Evolutionary conservation across 2,888 invertebrate species (phyloP).

Genomic region (Ganaspis brasiliensis): DNA sequence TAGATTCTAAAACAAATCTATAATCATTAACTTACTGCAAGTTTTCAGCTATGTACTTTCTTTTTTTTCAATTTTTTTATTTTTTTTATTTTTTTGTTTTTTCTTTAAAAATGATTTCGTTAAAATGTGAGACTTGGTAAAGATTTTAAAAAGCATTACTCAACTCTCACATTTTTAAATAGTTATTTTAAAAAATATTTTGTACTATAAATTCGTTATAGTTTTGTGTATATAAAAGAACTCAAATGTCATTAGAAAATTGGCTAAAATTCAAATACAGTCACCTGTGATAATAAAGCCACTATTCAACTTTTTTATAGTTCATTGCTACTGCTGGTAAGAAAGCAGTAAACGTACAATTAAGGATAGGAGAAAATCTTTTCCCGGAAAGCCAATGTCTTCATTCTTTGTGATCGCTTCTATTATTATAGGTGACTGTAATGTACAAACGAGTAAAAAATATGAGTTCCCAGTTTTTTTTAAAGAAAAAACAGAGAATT

Average conservation of each 20-base stretch:
- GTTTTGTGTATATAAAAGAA: not conserved
- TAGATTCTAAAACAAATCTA: conserved; percentile 42
- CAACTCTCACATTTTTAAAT: not conserved
- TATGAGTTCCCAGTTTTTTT: not conserved
- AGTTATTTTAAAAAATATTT: conserved; percentile 17
- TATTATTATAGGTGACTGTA: too few relatives aligned
- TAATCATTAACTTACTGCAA: conserved; percentile 18
- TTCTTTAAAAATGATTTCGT: conserved; percentile 36
- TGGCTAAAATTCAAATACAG: too few relatives aligned
- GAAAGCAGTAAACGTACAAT: too few relatives aligned
- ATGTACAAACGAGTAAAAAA: not conserved
- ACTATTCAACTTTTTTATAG: too few relatives aligned
- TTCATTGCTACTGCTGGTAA: too few relatives aligned
- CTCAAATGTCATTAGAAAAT: not conserved
- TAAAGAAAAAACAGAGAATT: conserved; percentile 3
- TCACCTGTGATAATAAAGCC: too few relatives aligned
- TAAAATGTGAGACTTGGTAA: conserved; percentile 11
- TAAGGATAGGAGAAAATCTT: too few relatives aligned
- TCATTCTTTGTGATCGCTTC: too few relatives aligned
- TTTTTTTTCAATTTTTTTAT: not conserved
- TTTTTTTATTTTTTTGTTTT: conserved; percentile 19
- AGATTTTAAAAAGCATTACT: not conserved
- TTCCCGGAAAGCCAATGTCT: too few relatives aligned
- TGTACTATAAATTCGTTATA: conserved; percentile 22
- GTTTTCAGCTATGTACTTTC: not conserved